phyloP scores from a whole-genome alignment of 2,888 invertebrate species.

The Synanthedon tipuliformis region DNA sequence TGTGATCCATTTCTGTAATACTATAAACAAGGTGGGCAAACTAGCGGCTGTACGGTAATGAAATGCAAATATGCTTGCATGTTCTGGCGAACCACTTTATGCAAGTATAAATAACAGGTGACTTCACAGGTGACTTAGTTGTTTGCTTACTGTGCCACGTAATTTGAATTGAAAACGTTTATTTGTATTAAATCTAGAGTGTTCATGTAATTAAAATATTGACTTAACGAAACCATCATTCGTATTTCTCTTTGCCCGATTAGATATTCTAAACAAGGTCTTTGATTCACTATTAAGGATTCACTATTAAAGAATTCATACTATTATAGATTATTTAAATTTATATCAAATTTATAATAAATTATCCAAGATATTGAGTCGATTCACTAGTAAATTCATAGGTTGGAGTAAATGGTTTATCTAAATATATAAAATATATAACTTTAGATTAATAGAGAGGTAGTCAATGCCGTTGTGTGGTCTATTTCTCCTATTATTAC shows the following conservation, averaged over 20 bases:
- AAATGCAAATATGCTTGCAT: slow-evolving; percentile 38
- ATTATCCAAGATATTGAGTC: too few relatives aligned
- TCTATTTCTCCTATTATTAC: slow-evolving; percentile 3
- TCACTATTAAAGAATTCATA: too few relatives aligned
- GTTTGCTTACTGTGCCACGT: neutral
- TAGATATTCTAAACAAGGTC: too few relatives aligned
- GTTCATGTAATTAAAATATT: slow-evolving; percentile 1
- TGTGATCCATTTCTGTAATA: neutral
- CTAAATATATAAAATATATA: neutral
- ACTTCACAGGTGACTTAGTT: slow-evolving; percentile 23
- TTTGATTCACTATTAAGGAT: too few relatives aligned
- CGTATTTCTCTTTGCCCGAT: too few relatives aligned
- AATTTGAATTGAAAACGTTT: neutral
- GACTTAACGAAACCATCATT: too few relatives aligned
- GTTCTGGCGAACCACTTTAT: slow-evolving; percentile 26
- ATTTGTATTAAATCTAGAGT: too few relatives aligned
- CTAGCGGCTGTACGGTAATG: slow-evolving; percentile 31
- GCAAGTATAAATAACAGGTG: slow-evolving; percentile 27
- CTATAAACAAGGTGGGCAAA: slow-evolving; percentile 11
- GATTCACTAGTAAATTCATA: too few relatives aligned
- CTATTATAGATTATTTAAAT: too few relatives aligned
- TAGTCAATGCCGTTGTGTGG: neutral
- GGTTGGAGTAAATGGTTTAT: too few relatives aligned
- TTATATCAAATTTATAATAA: too few relatives aligned
- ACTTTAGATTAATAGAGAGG: too few relatives aligned